Evolutionary conservation across 2,113 vertebrate genomes (phyloP), one percentile per base, ranked within the genome.

Genomic region (Nestor notabilis): DNA sequence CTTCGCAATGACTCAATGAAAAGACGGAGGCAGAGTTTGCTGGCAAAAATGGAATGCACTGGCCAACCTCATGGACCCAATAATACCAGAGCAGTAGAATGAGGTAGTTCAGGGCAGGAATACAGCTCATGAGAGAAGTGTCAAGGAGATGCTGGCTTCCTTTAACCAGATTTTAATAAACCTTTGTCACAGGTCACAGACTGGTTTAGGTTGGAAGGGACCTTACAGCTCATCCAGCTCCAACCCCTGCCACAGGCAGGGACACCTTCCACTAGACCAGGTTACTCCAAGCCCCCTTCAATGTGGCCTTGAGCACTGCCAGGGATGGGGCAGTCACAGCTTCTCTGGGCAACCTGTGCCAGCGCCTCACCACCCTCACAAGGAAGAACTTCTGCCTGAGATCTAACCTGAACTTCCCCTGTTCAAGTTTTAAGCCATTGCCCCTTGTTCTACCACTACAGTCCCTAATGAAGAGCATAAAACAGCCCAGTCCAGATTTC

Each of bases 31-130:
- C 46, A 66, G 44, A 77, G 18, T 21, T 68, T 0, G 4, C 58
- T 44, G 46, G 41, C 9, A 53, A 65, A 83, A 70, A 5, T 4
- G 7, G 79, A 71, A 64, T 28, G 33, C 4, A 0, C 21, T 63
- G 41, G 3, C 17, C 77, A 31, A 43, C 47, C 28, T 80, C 58
- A 41, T 16, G 3, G 68, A 35, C 39, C 20, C 29, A 17, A 8
- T 10, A n/a, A 19, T 8, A 50, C 17, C 0, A 0, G 47, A 83
- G 39, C 15, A 70, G 39, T 37, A 69, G 25, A 68, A 35, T 39
- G 33, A 27, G 10, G 25, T 46, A 49, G 8, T 20, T 71, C 39
- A 63, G 33, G 23, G 47, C 39, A 60, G 70, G 25, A 66, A 49
- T 50, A 9, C 13, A 55, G 16, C 11, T 71, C 33, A 23, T 4